Evolutionary conservation across 2,797 vertebrate species (phyloP), one percentile per base, ranked within the genome.

Genomic region (Pachyuromys duprasi): DNA sequence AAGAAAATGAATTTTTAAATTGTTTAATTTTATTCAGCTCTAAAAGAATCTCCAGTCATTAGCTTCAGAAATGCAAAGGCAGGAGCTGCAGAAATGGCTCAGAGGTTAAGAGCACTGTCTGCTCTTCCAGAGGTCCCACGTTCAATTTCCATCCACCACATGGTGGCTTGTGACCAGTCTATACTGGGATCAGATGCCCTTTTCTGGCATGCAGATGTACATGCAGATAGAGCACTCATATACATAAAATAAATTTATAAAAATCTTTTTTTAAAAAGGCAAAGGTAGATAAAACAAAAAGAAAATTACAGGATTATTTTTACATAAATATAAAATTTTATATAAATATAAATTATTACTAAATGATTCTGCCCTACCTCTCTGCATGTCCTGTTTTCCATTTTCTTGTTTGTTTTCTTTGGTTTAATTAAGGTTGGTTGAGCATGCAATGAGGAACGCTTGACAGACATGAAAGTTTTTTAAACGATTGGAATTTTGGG

Each of bases 381-480:
- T 89, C 5, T 65, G 36, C 36, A 14, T 57, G 18, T 57, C 60
- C 9, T 18, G 0, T 78, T 8, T 83, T 91, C 78, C 69, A 70
- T 80, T 87, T 74, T 57, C 17, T 60, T 57, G 17, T 12, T 39
- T 5, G 1, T 57, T 57, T 57, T 60, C 13, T 8, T 81, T 72
- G 49, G 53, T 42, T 63, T 89, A 88, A 57, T 49, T 65, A 57
- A 76, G 78, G 7, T 80, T 79, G 49, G 45, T 92, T 70, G 20
- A 7, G 24, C 65, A 63, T 20, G 28, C 74, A 39, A 13, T 67
- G 36, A 78, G 81, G 78, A 86, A 70, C 0, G 45, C 17, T 28
- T 67, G 45, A 26, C 76, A 8, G 17, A 83, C 87, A 45, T 89
- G 67, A 89, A 55, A 74, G 24, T 94, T 97, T 87, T 98, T 84